These are phyloP conservation scores for Centruroides sculpturatus DNA, from an alignment of 1,140 invertebrate genomes.

Conservation along the genomic window DNA sequence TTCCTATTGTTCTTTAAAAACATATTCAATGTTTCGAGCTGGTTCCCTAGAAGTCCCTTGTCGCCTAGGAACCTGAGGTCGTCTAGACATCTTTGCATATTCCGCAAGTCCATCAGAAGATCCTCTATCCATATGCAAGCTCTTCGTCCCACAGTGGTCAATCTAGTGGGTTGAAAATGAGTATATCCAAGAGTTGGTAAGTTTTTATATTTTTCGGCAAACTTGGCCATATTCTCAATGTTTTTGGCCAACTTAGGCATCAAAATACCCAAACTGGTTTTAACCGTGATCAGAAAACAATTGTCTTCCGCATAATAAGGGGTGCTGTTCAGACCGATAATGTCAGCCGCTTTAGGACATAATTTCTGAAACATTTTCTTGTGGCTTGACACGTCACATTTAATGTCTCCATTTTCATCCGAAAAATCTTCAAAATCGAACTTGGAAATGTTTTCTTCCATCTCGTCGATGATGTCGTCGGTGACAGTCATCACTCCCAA, in stretches of 20 bases:
- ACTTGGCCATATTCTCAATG: conserved; percentile 57
- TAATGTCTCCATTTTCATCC: no score
- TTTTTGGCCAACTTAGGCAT: conserved; percentile 64
- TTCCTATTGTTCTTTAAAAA: conserved; percentile 76
- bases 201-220: conserved; percentile 61
- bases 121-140: conserved; percentile 91
- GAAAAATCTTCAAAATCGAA: no score
- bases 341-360: conserved; percentile 40
- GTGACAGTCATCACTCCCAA: no score
- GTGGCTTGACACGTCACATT: no score
- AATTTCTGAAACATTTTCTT: no score
- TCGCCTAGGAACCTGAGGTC: conserved; percentile 86
- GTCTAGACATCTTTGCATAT: conserved; percentile 50
- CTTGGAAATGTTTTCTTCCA: no score
- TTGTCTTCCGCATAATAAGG: conserved; percentile 39
- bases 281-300: no score
- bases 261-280: conserved; percentile 34
- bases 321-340: conserved; percentile 72
- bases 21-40: conserved; percentile 45
- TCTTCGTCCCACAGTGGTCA: conserved; percentile 94
- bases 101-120: conserved; percentile 81
- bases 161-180: conserved; percentile 83
- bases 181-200: conserved; percentile 88
- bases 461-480: no score
- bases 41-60: conserved; percentile 95